Conservation (phyloP, 2,113 vertebrate species). For the Butastur rufipennis region DNA sequence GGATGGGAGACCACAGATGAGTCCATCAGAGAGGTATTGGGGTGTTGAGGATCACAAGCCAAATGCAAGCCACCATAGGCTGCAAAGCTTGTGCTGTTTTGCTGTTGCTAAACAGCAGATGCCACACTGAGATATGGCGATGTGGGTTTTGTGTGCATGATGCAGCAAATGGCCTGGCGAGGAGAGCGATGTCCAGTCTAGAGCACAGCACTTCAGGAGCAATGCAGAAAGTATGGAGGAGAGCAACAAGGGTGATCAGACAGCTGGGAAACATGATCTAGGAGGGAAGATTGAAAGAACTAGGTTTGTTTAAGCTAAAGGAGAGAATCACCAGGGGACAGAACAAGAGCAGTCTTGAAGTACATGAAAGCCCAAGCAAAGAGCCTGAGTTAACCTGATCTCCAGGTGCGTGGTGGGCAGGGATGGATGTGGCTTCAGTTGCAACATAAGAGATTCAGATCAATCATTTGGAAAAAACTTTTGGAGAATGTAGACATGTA, state of each 20-base stretch:
- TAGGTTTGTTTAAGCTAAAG: not conserved
- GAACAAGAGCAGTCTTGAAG: not conserved
- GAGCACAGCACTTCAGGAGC: not conserved
- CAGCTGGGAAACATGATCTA: not conserved
- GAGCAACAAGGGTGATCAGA: not conserved
- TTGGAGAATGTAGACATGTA: not conserved
- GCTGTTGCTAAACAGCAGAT: not conserved
- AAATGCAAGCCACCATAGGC: not conserved
- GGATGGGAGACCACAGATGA: not conserved
- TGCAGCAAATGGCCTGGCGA: not conserved
- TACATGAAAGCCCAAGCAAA: not conserved
- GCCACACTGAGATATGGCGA: not conserved
- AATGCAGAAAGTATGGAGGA: not conserved
- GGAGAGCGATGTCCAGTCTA: fast-evolving
- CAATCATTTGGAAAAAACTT: not conserved
- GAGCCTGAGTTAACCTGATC: not conserved
- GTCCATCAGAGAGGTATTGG: not conserved
- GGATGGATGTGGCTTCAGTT: not conserved
- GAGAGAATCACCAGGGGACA: not conserved
- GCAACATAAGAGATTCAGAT: not conserved
- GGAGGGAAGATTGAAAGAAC: not conserved
- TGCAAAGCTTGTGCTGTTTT: not conserved
- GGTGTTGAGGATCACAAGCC: not conserved
- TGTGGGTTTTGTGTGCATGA: not conserved
- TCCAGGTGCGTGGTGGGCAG: not conserved